Conservation (phyloP, 1,140 invertebrate species). For the Samia ricini region DNA sequence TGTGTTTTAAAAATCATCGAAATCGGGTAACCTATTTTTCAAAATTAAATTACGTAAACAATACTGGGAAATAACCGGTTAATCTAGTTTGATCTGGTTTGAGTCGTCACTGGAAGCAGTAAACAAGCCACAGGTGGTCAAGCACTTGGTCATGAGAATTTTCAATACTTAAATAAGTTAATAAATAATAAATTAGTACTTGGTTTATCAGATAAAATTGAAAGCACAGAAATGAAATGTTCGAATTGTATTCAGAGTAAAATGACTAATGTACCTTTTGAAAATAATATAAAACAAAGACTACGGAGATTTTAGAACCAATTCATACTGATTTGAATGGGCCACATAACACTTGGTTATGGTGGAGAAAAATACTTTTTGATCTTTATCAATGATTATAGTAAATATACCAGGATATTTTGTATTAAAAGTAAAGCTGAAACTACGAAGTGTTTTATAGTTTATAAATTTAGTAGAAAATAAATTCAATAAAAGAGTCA, state of each 20-base stretch:
- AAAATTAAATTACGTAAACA: too few relatives aligned
- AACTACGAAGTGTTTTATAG: conserved; percentile 37
- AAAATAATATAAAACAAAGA: conserved; percentile 53
- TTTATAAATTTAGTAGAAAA: conserved; percentile 46
- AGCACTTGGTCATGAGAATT: conserved; percentile 47
- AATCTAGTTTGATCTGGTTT: too few relatives aligned
- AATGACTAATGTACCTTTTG: conserved; percentile 51
- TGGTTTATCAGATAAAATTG: conserved; percentile 42
- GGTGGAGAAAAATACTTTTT: conserved; percentile 42
- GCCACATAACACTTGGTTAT: conserved; percentile 44
- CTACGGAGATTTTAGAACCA: conserved; percentile 45
- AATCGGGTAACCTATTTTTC: too few relatives aligned
- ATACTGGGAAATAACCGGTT: too few relatives aligned
- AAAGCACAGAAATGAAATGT: conserved; percentile 37
- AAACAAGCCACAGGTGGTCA: too few relatives aligned
- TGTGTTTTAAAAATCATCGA: too few relatives aligned
- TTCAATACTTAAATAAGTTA: conserved; percentile 44
- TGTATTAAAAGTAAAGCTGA: conserved; percentile 49
- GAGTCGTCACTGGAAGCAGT: too few relatives aligned
- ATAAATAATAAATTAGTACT: conserved; percentile 40
- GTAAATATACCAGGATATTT: conserved; percentile 48
- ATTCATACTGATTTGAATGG: conserved; percentile 58
- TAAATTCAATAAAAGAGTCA: conserved; percentile 45
- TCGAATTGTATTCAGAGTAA: conserved; percentile 41
- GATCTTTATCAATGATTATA: conserved; percentile 50